A percentile compares a stretch with the other conserved stretches of the same genome.
Evolutionary conservation across 2,113 vertebrate genomes (phyloP).

Genomic region (Anhinga anhinga): DNA sequence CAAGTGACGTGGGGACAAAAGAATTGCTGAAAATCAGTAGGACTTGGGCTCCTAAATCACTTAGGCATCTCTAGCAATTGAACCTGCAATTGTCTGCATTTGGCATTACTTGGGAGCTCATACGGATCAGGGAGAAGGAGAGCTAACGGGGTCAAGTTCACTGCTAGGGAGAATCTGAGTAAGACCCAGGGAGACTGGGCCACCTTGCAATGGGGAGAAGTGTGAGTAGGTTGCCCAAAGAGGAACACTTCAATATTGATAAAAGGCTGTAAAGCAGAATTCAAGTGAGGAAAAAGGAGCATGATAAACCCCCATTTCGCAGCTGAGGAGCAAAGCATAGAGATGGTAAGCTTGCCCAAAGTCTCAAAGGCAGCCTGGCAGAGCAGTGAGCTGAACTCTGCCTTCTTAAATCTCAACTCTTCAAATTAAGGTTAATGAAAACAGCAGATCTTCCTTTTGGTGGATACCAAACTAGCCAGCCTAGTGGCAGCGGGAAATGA

Average conservation of each 20-base stretch:
- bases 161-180: not conserved
- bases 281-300: not conserved
- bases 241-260: not conserved
- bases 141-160: not conserved
- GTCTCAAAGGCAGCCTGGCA: not conserved
- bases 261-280: not conserved
- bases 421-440: not conserved
- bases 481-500: not conserved
- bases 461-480: not conserved
- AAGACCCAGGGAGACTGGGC: not conserved
- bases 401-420: not conserved
- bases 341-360: not conserved
- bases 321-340: not conserved
- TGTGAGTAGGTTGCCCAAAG: not conserved
- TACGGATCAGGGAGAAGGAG: not conserved
- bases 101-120: not conserved
- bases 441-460: not conserved
- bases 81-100: not conserved
- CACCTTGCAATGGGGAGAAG: not conserved
- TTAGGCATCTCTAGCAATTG: not conserved
- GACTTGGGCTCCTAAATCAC: not conserved
- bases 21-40: not conserved
- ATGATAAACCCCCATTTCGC: not conserved
- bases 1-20: not conserved
- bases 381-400: not conserved